phyloP scores from a whole-genome alignment of 2,797 vertebrate genomes.

The Tympanoctomys barrerae region DNA sequence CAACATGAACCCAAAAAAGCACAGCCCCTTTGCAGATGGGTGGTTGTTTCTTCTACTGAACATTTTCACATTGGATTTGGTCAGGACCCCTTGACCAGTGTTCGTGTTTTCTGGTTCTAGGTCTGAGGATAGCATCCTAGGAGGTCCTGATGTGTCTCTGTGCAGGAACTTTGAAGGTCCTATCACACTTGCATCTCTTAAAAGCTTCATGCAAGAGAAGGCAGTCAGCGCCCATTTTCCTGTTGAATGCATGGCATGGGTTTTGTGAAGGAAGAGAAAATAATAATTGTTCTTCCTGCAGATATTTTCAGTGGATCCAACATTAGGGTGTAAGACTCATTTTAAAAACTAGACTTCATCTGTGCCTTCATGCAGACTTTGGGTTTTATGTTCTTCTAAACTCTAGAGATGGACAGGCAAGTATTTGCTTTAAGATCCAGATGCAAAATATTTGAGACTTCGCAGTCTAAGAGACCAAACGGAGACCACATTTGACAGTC shows the following conservation, averaged over 20 bases:
- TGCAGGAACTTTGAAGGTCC: slow-evolving; percentile 72
- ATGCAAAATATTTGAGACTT: not conserved
- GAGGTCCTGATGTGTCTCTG: slow-evolving; percentile 74
- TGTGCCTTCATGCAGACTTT: not conserved
- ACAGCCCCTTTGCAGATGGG: not conserved
- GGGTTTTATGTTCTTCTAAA: not conserved
- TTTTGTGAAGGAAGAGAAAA: slow-evolving; percentile 71
- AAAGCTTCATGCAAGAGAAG: not conserved
- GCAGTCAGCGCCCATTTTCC: slow-evolving; percentile 56
- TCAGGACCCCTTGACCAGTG: not conserved
- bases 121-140: slow-evolving; percentile 69
- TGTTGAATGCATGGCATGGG: slow-evolving; percentile 37
- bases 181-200: slow-evolving; percentile 63
- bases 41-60: not conserved
- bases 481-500: not conserved
- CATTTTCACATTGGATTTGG: not conserved
- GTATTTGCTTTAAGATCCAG: not conserved
- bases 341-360: slow-evolving; percentile 67
- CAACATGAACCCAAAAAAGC: not conserved
- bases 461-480: not conserved
- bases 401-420: not conserved
- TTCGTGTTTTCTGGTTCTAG: not conserved
- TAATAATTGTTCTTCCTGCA: slow-evolving; percentile 45
- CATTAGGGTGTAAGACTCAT: not conserved
- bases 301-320: slow-evolving; percentile 8